phyloP scores from a whole-genome alignment of 2,888 invertebrate genomes.

The Microplitis deprimator region DNA sequence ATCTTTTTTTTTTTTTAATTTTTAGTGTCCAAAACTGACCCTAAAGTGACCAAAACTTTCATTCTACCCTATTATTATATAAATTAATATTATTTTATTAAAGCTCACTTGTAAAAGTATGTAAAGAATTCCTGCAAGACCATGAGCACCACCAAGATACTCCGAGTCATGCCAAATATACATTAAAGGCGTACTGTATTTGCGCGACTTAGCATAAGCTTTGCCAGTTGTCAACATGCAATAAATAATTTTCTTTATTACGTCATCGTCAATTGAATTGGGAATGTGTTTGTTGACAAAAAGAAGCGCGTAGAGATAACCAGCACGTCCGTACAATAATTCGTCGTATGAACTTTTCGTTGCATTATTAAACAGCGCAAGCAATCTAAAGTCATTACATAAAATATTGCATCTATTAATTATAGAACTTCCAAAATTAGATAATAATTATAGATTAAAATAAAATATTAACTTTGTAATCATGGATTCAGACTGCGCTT shows the following conservation, averaged over 20 bases:
- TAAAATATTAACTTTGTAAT: constrained; percentile 72
- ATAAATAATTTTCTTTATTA: constrained; percentile 73
- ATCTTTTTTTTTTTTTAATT: too few relatives aligned
- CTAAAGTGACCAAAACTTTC: too few relatives aligned
- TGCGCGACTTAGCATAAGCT: constrained; percentile 74
- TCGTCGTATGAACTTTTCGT: constrained; percentile 82
- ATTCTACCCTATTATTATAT: neutral
- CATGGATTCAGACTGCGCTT: constrained; percentile 73
- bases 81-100: neutral
- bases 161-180: constrained; percentile 90
- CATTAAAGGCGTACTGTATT: constrained; percentile 79
- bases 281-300: constrained; percentile 81
- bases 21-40: too few relatives aligned
- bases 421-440: too few relatives aligned
- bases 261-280: constrained; percentile 74
- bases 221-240: constrained; percentile 78
- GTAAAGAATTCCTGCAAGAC: constrained; percentile 87
- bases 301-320: constrained; percentile 85
- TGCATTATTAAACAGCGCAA: constrained; percentile 74
- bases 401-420: constrained; percentile 18
- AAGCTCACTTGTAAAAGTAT: constrained; percentile 81
- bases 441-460: neutral
- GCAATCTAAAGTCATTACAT: constrained; percentile 72
- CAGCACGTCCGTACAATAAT: constrained; percentile 87
- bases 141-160: constrained; percentile 93